A percentile compares a stretch with the other conserved stretches of the same genome.
Conservation (phyloP, 2,113 vertebrate species). For the Scartelaos histophorus region DNA sequence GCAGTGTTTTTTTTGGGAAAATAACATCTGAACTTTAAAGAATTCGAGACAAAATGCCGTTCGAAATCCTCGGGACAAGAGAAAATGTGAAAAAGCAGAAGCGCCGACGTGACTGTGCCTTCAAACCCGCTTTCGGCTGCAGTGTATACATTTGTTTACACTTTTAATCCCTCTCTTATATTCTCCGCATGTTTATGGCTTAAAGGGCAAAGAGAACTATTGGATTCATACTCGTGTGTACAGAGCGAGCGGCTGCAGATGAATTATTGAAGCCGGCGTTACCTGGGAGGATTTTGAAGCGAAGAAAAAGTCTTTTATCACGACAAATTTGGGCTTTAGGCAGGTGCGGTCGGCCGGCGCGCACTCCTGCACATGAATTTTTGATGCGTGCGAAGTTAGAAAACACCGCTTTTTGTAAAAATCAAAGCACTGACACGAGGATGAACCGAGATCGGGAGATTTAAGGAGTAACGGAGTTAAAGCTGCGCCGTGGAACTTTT, state of each 20-base stretch:
- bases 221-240: neutral
- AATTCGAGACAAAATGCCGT: too few species aligned
- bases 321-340: constrained; percentile 8
- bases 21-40: too few species aligned
- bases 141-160: neutral
- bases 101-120: neutral
- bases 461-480: too few species aligned
- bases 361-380: neutral
- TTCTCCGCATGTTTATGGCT: neutral
- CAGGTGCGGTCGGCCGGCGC: neutral
- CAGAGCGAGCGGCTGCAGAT: neutral
- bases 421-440: neutral
- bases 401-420: neutral
- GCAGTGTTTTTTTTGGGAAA: too few species aligned
- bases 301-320: constrained; percentile 1
- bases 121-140: neutral
- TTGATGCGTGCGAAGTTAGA: neutral
- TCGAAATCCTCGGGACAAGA: neutral
- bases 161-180: neutral
- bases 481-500: too few species aligned
- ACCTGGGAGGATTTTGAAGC: constrained; percentile 1
- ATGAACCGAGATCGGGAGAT: neutral
- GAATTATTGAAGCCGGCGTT: neutral
- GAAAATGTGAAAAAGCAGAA: neutral
- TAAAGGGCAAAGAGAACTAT: constrained; percentile 1